These are phyloP conservation scores for Acanthopagrus latus DNA, from an alignment of 2,797 vertebrate genomes.

Conservation along the genomic window DNA sequence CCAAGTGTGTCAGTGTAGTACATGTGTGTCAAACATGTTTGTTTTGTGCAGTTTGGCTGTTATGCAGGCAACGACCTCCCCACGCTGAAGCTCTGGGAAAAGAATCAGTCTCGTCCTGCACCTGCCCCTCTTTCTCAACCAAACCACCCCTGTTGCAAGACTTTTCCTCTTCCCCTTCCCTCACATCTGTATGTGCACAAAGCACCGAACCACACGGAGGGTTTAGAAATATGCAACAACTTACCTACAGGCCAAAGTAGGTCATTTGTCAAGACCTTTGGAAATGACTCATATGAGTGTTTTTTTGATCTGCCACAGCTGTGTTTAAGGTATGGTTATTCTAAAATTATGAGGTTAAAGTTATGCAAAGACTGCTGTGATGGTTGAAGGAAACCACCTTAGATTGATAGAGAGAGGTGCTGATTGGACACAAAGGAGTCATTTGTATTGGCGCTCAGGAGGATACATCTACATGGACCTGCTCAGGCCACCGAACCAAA, in stretches of 20 bases:
- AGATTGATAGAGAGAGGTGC: background rate
- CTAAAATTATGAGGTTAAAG: slow-evolving; percentile 29
- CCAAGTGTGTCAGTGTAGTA: slow-evolving; percentile 13
- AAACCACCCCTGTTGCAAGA: slow-evolving; percentile 14
- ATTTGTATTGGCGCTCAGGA: background rate
- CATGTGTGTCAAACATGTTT: slow-evolving; percentile 58
- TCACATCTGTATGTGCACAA: slow-evolving; percentile 6
- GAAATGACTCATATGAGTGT: slow-evolving; percentile 40
- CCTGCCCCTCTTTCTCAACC: slow-evolving; percentile 46
- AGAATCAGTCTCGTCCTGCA: slow-evolving; percentile 48
- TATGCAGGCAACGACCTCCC: slow-evolving; percentile 15
- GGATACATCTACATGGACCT: background rate
- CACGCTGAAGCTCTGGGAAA: slow-evolving; percentile 69
- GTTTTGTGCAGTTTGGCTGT: slow-evolving; percentile 58
- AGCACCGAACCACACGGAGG: background rate
- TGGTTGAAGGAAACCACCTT: slow-evolving; percentile 35
- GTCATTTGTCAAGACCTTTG: slow-evolving; percentile 28
- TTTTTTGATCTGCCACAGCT: slow-evolving; percentile 16
- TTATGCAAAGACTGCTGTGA: slow-evolving; percentile 18
- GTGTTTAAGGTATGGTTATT: slow-evolving; percentile 32
- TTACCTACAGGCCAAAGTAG: slow-evolving; percentile 41
- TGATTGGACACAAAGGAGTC: background rate
- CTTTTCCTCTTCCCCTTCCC: slow-evolving; percentile 36
- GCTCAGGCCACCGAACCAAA: too few relatives aligned
- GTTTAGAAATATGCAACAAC: slow-evolving; percentile 11